A percentile compares a stretch with the other conserved stretches of the same genome.
Conservation (phyloP, 35 echinoderm and acorn worm species). For the Patiria miniata region DNA sequence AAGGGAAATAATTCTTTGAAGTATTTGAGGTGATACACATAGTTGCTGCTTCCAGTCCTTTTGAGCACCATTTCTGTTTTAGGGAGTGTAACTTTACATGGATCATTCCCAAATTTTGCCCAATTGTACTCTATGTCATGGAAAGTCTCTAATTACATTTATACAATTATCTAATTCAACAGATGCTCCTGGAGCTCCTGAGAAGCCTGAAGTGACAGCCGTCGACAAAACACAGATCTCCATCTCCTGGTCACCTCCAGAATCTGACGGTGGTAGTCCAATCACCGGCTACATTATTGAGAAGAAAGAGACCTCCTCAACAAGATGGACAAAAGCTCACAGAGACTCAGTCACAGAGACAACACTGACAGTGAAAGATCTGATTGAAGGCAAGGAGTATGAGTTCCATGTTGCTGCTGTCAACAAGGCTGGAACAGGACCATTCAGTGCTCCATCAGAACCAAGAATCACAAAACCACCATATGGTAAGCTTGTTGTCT, state of each 20-base stretch:
- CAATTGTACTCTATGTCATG: no score
- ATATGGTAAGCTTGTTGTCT: slow-evolving; percentile 28
- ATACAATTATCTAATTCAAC: background rate
- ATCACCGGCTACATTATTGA: slow-evolving; percentile 44
- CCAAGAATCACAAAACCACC: slow-evolving; percentile 41
- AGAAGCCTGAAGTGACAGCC: slow-evolving; percentile 58
- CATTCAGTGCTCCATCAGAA: slow-evolving; percentile 42
- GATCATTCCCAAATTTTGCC: no score
- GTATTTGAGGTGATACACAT: no score
- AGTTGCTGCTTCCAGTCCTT: no score
- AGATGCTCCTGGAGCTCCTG: slow-evolving; percentile 49
- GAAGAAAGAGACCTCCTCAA: slow-evolving; percentile 23
- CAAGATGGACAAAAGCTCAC: slow-evolving; percentile 30
- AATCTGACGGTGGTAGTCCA: slow-evolving; percentile 53
- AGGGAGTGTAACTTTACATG: no score
- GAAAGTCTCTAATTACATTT: no score
- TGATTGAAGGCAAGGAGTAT: slow-evolving; percentile 43
- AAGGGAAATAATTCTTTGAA: no score
- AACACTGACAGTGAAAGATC: slow-evolving; percentile 27
- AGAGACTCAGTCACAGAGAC: slow-evolving; percentile 30
- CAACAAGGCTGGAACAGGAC: slow-evolving; percentile 68
- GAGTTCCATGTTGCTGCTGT: slow-evolving; percentile 43
- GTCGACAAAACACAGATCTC: slow-evolving; percentile 39
- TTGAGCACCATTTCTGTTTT: no score
- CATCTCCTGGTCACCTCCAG: slow-evolving; percentile 59